Percentiles rank a stretch among this genome's conserved stretches.
Conservation (phyloP, 2,113 vertebrate species). For the Chlorocebus sabaeus region DNA sequence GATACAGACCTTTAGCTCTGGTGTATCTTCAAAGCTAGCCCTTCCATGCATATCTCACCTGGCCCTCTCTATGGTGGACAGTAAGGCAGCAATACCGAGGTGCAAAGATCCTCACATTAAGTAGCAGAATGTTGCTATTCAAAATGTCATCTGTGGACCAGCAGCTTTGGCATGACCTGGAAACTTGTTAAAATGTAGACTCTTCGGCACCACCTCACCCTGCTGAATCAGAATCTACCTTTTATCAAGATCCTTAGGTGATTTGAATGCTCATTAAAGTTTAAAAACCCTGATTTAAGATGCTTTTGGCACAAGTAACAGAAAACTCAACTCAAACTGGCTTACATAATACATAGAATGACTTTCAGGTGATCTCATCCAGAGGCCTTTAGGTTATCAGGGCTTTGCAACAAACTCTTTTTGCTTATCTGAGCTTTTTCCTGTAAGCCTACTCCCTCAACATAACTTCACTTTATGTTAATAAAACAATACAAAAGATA, state of each 20-base stretch:
- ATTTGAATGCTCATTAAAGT: neutral
- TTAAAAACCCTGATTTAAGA: neutral
- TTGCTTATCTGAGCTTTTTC: neutral
- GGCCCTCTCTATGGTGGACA: neutral
- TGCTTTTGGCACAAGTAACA: neutral
- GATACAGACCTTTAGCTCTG: neutral
- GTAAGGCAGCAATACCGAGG: neutral
- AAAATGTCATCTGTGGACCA: neutral
- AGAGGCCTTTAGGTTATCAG: neutral
- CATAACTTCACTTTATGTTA: neutral
- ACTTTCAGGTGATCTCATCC: neutral
- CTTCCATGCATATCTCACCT: neutral
- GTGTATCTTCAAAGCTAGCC: neutral
- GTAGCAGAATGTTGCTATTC: neutral
- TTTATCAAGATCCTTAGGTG: neutral
- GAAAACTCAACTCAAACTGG: neutral
- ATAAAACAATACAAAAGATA: neutral
- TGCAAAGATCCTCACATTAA: neutral
- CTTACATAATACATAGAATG: neutral
- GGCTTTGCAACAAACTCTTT: neutral
- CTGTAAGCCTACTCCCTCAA: neutral
- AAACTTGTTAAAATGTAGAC: neutral
- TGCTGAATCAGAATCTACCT: neutral
- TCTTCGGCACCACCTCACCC: neutral
- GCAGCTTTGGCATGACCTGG: neutral